Percentiles rank a stretch among this genome's conserved stretches.
These are phyloP conservation scores for Vanessa tameamea DNA, from an alignment of 1,140 invertebrate species.

Conservation along the genomic window DNA sequence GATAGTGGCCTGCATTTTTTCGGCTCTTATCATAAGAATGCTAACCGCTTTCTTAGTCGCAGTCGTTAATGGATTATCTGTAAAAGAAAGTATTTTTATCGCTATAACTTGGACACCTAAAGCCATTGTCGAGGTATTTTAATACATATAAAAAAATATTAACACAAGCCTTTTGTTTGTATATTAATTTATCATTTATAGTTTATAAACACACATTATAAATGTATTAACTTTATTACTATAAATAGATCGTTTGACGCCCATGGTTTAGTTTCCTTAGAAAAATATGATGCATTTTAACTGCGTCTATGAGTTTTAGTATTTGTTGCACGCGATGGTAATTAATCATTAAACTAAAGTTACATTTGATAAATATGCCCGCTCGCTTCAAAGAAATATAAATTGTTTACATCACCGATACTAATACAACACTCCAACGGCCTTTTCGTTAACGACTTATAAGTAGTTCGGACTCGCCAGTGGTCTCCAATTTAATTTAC, in stretches of 20 bases:
- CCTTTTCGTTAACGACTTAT: constrained; percentile 3
- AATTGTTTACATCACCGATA: constrained; percentile 10
- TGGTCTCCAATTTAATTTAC: constrained; percentile 48
- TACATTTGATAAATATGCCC: not conserved
- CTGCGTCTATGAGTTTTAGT: too few species aligned
- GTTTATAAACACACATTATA: too few species aligned
- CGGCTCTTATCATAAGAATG: constrained; percentile 61
- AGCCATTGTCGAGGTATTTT: constrained; percentile 71
- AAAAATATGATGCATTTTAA: not conserved
- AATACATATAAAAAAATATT: constrained; percentile 4
- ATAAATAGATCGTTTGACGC: too few species aligned
- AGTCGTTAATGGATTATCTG: constrained; percentile 56
- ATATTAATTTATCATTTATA: too few species aligned
- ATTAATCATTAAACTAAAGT: not conserved
- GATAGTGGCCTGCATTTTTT: constrained; percentile 62
- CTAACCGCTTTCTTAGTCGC: constrained; percentile 67
- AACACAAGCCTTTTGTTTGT: not conserved
- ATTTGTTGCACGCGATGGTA: not conserved
- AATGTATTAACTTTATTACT: too few species aligned
- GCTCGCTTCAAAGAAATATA: constrained; percentile 2
- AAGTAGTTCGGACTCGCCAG: constrained; percentile 21
- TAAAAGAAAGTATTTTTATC: constrained; percentile 70
- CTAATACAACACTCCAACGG: constrained; percentile 2
- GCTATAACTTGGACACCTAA: constrained; percentile 76
- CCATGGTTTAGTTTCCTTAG: not conserved